These are phyloP conservation scores for Scaptomyza parva DNA, from an alignment of 2,888 invertebrate species.

Conservation along the genomic window DNA sequence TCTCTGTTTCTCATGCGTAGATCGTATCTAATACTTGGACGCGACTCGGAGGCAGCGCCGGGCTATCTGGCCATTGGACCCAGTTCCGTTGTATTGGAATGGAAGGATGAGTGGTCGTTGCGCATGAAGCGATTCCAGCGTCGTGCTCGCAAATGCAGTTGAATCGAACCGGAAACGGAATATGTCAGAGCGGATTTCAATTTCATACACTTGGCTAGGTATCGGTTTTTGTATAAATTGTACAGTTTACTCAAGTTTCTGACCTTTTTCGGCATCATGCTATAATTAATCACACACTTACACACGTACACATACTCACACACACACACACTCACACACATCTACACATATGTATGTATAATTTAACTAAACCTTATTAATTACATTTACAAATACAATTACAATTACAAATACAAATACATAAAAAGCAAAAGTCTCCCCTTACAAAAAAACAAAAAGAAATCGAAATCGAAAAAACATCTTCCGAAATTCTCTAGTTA, in stretches of 20 bases:
- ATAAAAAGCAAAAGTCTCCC: constrained; percentile 42
- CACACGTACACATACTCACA: constrained; percentile 12
- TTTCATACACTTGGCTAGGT: constrained; percentile 84
- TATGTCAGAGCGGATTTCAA: constrained; percentile 84
- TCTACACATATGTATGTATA: no score
- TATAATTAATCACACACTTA: constrained; percentile 67
- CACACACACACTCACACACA: constrained; percentile 2
- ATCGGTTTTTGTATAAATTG: constrained; percentile 85
- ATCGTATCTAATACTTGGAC: constrained; percentile 83
- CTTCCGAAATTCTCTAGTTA: constrained; percentile 39
- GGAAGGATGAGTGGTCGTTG: constrained; percentile 84
- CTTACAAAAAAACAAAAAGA: constrained; percentile 5
- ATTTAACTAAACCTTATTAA: constrained; percentile 10
- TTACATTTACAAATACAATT: no score
- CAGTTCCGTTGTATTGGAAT: constrained; percentile 83
- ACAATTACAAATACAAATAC: no score
- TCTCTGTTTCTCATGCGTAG: constrained; percentile 39
- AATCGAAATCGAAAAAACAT: neutral
- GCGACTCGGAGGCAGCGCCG: constrained; percentile 83
- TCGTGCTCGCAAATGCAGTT: constrained; percentile 84
- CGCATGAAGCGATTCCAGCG: constrained; percentile 84
- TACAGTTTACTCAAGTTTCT: constrained; percentile 85
- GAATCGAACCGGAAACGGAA: constrained; percentile 85
- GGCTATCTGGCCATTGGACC: constrained; percentile 83
- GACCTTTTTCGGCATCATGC: constrained; percentile 84